A percentile compares a stretch with the other conserved stretches of the same genome.
Evolutionary conservation across 2,113 vertebrate genomes (phyloP).

Genomic region (Hirundichthys speculiger): DNA sequence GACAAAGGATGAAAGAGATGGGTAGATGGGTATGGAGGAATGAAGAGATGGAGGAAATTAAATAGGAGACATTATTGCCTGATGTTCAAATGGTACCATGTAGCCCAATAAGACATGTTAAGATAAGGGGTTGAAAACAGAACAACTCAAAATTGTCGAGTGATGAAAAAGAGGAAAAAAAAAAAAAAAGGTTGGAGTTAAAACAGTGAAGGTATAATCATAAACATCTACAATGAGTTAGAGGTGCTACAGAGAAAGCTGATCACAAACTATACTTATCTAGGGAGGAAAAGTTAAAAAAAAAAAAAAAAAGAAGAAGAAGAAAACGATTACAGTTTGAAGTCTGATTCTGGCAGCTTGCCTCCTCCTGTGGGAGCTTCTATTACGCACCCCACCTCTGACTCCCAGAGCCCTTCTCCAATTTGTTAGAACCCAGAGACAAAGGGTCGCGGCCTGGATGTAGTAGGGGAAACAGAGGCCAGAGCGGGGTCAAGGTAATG

Average conservation of each 20-base stretch:
- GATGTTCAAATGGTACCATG: slow-evolving; percentile 29
- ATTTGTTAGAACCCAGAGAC: slow-evolving; percentile 56
- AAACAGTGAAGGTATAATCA: too few relatives aligned
- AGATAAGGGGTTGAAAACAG: slow-evolving; percentile 1
- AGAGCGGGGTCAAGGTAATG: slow-evolving; percentile 59
- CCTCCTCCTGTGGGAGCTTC: slow-evolving; percentile 41
- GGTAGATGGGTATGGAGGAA: slow-evolving; percentile 6
- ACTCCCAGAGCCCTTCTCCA: slow-evolving; percentile 22
- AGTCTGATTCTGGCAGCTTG: slow-evolving; percentile 21
- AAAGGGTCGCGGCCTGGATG: slow-evolving; percentile 74
- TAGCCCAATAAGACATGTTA: neutral
- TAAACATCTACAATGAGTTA: slow-evolving; percentile 1
- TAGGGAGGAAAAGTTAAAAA: too few relatives aligned
- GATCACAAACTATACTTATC: too few relatives aligned
- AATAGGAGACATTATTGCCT: neutral
- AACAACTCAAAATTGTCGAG: slow-evolving; percentile 25
- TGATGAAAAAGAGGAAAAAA: slow-evolving; percentile 10
- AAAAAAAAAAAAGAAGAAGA: neutral
- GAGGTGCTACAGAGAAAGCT: too few relatives aligned
- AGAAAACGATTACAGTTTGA: slow-evolving; percentile 32
- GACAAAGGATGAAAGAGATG: slow-evolving; percentile 13
- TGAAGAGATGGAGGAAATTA: neutral
- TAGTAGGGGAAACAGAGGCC: slow-evolving; percentile 68
- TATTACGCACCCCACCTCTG: slow-evolving; percentile 35
- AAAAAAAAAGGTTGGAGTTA: neutral